Evolutionary conservation across 2,888 invertebrate genomes (phyloP), one percentile per base, ranked within the genome.

Genomic region (Clusia tigrina): DNA sequence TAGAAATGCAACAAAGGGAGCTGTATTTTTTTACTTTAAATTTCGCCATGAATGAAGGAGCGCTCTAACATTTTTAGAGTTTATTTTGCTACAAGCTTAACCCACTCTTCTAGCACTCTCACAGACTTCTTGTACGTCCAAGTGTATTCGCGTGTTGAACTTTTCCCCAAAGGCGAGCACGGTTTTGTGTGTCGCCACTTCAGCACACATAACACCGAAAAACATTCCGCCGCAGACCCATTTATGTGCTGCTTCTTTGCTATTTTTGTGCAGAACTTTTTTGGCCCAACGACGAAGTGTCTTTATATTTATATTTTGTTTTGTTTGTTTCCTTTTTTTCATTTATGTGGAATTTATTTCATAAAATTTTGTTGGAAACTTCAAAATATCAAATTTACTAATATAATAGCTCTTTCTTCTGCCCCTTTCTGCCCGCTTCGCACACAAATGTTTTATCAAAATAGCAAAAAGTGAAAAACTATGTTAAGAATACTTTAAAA

Each of bases 381-480:
- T 32, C n/a, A 54, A 32, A 25, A 54, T 54, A 32, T 54, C 37
- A 54, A 32, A 54, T 54, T 54, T 54, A 54, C 66, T 60, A 66
- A 67, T 68, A 63, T 10, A 54, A 52, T 51, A 48, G 62, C 57
- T 62, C 24, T 32, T n/a, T n/a, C n/a, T n/a, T n/a, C n/a, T n/a
- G n/a, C n/a, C n/a, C n/a, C n/a, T n/a, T 32, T 32, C 12, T 32
- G 32, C 32, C 32, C 12, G n/a, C 42, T 6, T 10, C 42, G 42
- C 42, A 42, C 42, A n/a, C n/a, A n/a, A n/a, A n/a, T n/a, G n/a
- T n/a, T n/a, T n/a, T n/a, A n/a, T 42, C 32, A 42, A 42, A 72
- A 72, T 75, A 74, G 73, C 71, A 76, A 73, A 73, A 74, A 71
- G 60, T 69, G 74, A 70, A 70, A 72, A 72, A 68, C 67, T 67